Percentiles rank a stretch among this genome's conserved stretches.
These are phyloP conservation scores for Emys orbicularis DNA, from an alignment of 2,797 vertebrate genomes.

Conservation along the genomic window DNA sequence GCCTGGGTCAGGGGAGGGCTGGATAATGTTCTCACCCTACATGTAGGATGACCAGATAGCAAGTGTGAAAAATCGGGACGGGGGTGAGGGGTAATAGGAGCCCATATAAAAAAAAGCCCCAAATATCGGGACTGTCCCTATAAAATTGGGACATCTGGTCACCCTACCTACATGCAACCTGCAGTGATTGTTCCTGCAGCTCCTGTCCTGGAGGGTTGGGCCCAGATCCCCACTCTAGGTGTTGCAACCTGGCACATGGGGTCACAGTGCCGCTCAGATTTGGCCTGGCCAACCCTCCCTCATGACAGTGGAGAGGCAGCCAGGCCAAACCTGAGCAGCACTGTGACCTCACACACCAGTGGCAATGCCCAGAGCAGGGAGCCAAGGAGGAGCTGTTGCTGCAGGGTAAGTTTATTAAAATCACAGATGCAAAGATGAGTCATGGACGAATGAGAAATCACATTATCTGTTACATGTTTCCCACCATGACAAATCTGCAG, in stretches of 20 bases:
- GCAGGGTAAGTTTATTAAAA: not conserved
- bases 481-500: not conserved
- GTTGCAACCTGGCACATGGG: not conserved
- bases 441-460: not conserved
- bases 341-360: not conserved
- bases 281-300: not conserved
- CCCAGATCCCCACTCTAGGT: not conserved
- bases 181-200: not conserved
- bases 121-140: too few relatives aligned
- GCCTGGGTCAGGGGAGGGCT: not conserved
- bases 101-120: too few relatives aligned
- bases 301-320: not conserved
- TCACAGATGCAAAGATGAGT: not conserved
- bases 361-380: not conserved
- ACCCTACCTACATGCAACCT: not conserved
- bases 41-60: too few relatives aligned
- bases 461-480: not conserved
- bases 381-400: not conserved
- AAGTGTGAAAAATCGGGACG: too few relatives aligned
- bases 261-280: not conserved
- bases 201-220: not conserved
- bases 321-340: not conserved
- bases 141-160: too few relatives aligned
- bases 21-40: not conserved
- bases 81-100: too few relatives aligned